Conservation (phyloP, 2,797 vertebrate genomes). For the Limosa lapponica region DNA sequence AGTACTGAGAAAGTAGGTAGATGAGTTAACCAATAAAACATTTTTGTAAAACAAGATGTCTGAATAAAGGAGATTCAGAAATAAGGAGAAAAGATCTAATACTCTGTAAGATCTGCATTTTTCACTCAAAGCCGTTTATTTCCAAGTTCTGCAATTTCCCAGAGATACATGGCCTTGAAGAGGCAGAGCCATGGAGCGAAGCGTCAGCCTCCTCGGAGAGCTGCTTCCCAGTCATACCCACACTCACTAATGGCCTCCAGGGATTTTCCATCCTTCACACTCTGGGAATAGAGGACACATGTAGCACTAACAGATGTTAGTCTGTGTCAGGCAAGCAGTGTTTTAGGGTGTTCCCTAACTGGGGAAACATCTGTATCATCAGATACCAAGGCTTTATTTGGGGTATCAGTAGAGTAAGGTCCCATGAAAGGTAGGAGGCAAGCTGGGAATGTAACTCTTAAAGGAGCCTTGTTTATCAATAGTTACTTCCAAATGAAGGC, state of each 20-base stretch:
- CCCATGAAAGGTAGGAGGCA: not conserved
- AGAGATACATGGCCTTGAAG: not conserved
- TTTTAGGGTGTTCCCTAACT: not conserved
- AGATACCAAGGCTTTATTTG: not conserved
- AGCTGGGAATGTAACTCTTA: not conserved
- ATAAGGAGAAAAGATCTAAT: not conserved
- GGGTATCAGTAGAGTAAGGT: not conserved
- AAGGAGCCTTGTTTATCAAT: accelerated
- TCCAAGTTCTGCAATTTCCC: not conserved
- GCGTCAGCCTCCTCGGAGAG: not conserved
- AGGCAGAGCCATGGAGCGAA: not conserved
- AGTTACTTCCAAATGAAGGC: not conserved
- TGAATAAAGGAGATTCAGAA: not conserved
- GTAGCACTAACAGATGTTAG: not conserved
- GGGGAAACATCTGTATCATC: not conserved
- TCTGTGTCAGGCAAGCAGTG: not conserved
- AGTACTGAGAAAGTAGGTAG: not conserved
- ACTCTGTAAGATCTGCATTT: not conserved
- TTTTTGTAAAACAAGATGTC: not conserved
- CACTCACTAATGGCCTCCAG: accelerated
- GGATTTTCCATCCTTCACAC: not conserved
- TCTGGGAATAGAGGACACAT: not conserved
- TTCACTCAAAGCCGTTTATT: not conserved
- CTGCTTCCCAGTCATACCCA: not conserved
- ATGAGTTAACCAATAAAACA: not conserved